These are phyloP conservation scores for Clanis bilineata DNA, from an alignment of 2,888 invertebrate species.

Conservation along the genomic window DNA sequence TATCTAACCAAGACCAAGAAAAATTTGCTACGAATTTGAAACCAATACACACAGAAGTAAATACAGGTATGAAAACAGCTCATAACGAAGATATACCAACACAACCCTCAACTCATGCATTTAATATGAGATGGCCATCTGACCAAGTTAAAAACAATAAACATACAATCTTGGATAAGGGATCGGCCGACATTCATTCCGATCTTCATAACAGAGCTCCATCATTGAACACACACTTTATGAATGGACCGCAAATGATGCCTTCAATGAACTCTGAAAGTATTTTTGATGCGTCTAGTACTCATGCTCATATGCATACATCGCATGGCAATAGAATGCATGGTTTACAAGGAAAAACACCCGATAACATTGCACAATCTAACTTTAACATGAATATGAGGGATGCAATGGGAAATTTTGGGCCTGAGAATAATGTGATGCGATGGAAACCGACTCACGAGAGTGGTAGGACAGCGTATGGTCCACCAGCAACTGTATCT, in stretches of 20 bases:
- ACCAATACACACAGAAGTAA: background rate
- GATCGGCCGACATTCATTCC: background rate
- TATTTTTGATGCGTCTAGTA: constrained; percentile 16
- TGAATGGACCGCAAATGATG: constrained; percentile 1
- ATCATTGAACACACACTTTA: background rate
- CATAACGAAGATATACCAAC: constrained; percentile 19
- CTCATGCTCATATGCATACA: background rate
- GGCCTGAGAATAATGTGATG: constrained; percentile 39
- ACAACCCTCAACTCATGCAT: background rate
- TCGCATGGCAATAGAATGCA: background rate
- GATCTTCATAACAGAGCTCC: background rate
- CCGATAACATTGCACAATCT: constrained; percentile 44
- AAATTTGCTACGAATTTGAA: background rate
- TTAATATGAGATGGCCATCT: background rate
- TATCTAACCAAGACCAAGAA: background rate
- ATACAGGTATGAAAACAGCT: constrained; percentile 26
- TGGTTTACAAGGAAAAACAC: constrained; percentile 42
- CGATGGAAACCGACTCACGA: constrained; percentile 53
- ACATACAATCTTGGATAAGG: background rate
- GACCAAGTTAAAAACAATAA: background rate
- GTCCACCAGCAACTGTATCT: constrained; percentile 28
- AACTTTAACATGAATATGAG: constrained; percentile 35
- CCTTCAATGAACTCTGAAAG: constrained; percentile 17
- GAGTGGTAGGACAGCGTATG: constrained; percentile 49
- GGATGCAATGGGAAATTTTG: constrained; percentile 39